Conservation (phyloP, 2,113 vertebrate species). For the Macaca fascicularis region T2T-MFA8v1.1 NC_088394.1:46500001-46500500, state of each 20-base stretch:
- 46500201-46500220: accelerated
- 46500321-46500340: not conserved
- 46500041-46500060: not conserved
- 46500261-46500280: not conserved
- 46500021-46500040: not conserved
- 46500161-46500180: not conserved
- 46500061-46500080: not conserved
- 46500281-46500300: not conserved
- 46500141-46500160: not conserved
- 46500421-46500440: not conserved
- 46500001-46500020: accelerated
- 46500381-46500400: not conserved
- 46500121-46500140: too few species aligned
- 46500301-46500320: conserved; percentile 13
- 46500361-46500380: not conserved
- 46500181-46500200: not conserved
- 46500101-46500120: accelerated
- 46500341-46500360: not conserved
- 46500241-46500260: not conserved
- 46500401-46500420: not conserved
- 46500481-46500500: not conserved
- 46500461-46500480: not conserved
- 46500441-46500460: not conserved
- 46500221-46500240: not conserved
- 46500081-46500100: not conserved